Percentiles rank a stretch among this genome's conserved stretches.
Evolutionary conservation across 23 tunicate species (phyloP).

Genomic region (Halocynthia roretzi): DNA sequence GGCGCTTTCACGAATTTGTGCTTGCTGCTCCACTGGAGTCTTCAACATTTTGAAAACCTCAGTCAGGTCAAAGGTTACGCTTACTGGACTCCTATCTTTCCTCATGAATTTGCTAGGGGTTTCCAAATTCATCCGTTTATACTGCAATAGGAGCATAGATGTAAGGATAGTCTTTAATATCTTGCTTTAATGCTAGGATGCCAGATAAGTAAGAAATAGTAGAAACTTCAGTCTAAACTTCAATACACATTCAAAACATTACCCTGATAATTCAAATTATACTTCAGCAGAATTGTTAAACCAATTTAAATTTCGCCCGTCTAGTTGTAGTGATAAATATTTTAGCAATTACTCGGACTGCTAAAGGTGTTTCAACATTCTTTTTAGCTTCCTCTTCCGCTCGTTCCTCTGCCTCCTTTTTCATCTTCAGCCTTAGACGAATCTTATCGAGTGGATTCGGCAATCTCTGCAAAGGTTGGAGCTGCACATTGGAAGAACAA

Average conservation of each 20-base stretch:
- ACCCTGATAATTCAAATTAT: too few species aligned
- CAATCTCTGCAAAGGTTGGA: constrained; percentile 68
- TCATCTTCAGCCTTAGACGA: constrained; percentile 35
- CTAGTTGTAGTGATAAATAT: background rate
- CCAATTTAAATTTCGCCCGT: too few species aligned
- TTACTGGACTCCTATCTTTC: constrained; percentile 11
- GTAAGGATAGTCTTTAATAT: background rate
- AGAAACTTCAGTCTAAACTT: too few species aligned
- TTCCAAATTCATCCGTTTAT: constrained; percentile 31
- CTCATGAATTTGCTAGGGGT: constrained; percentile 60
- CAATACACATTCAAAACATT: too few species aligned
- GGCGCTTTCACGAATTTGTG: constrained; percentile 25
- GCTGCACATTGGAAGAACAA: background rate
- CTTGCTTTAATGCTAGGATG: background rate
- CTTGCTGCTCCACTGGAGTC: constrained; percentile 39
- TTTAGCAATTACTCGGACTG: background rate
- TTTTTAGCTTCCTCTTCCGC: constrained; percentile 23
- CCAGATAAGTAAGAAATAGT: too few species aligned
- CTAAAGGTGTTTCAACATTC: constrained; percentile 11
- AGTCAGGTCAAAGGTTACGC: constrained; percentile 58
- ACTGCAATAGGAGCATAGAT: background rate
- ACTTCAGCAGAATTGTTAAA: too few species aligned
- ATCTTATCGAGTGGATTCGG: constrained; percentile 59
- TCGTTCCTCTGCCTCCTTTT: constrained; percentile 3
- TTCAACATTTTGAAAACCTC: constrained; percentile 67